Evolutionary conservation across 2,888 invertebrate species (phyloP).

Genomic region (Sinodicranocentrus sp.): DNA sequence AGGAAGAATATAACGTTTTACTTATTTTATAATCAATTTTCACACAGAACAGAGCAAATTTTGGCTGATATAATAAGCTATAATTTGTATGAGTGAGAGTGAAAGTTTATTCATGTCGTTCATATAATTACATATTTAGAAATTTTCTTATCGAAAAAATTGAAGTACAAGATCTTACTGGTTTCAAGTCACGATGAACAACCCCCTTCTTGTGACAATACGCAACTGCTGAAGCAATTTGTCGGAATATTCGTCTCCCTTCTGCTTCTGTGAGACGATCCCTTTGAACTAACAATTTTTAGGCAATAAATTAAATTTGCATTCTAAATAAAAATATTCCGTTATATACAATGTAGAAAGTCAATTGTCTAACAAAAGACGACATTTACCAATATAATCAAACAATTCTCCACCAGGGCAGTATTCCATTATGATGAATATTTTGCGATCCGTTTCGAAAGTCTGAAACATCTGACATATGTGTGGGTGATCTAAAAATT

Average conservation of each 20-base stretch:
- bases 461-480: constrained; percentile 89
- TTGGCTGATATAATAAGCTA: neutral
- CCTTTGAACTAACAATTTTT: constrained; percentile 85
- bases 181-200: constrained; percentile 90
- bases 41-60: too few species aligned
- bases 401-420: constrained; percentile 91
- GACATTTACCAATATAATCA: constrained; percentile 88
- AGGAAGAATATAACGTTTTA: too few species aligned
- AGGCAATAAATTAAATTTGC: too few species aligned
- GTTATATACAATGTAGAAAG: too few species aligned
- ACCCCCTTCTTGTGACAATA: constrained; percentile 87
- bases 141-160: too few species aligned
- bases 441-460: constrained; percentile 86
- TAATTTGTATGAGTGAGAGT: too few species aligned
- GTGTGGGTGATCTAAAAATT: constrained; percentile 85
- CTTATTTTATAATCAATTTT: too few species aligned
- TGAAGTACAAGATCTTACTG: constrained; percentile 83
- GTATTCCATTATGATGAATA: constrained; percentile 89
- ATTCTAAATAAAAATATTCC: too few species aligned
- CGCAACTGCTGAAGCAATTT: constrained; percentile 88
- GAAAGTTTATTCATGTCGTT: too few species aligned
- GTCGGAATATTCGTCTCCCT: constrained; percentile 87
- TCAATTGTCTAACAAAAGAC: too few species aligned
- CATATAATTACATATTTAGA: too few species aligned
- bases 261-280: constrained; percentile 85